Evolutionary conservation across 2,797 vertebrate species (phyloP).

Genomic region (Atherinosoma microstoma): DNA sequence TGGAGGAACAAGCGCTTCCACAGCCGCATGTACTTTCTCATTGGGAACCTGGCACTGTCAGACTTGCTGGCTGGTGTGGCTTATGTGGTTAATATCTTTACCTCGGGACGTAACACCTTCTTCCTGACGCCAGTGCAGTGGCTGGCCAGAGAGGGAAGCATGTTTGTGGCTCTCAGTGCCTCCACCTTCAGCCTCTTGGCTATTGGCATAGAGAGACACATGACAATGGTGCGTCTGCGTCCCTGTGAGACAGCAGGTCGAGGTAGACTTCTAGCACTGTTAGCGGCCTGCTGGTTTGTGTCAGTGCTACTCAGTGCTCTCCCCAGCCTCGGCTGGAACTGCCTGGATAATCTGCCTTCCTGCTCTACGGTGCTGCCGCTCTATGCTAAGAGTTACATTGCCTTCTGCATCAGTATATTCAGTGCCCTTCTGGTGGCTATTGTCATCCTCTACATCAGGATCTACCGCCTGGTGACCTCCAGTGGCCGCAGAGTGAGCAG

Average conservation of each 20-base stretch:
- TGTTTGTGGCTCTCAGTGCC: constrained; percentile 86
- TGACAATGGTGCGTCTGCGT: constrained; percentile 85
- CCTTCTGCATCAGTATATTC: constrained; percentile 85
- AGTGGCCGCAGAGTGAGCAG: constrained; percentile 82
- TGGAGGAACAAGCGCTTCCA: constrained; percentile 87
- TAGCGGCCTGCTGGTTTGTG: constrained; percentile 84
- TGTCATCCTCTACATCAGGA: constrained; percentile 85
- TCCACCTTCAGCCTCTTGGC: constrained; percentile 87
- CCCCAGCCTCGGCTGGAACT: constrained; percentile 87
- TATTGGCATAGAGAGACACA: constrained; percentile 86
- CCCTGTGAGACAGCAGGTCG: constrained; percentile 82
- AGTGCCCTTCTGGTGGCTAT: constrained; percentile 82
- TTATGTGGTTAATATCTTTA: constrained; percentile 85
- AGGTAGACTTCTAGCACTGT: constrained; percentile 78
- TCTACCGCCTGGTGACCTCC: constrained; percentile 85
- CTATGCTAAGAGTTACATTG: constrained; percentile 84
- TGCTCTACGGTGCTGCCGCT: constrained; percentile 86
- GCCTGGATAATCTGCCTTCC: constrained; percentile 65
- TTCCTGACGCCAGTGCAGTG: constrained; percentile 81
- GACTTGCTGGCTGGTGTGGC: constrained; percentile 86
- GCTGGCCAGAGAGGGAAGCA: constrained; percentile 85
- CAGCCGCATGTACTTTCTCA: constrained; percentile 86
- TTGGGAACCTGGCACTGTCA: constrained; percentile 85
- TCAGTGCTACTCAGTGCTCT: constrained; percentile 82
- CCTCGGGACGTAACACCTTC: constrained; percentile 81